Evolutionary conservation across 2,888 invertebrate genomes (phyloP).

Genomic region (Lithophane leautieri): DNA sequence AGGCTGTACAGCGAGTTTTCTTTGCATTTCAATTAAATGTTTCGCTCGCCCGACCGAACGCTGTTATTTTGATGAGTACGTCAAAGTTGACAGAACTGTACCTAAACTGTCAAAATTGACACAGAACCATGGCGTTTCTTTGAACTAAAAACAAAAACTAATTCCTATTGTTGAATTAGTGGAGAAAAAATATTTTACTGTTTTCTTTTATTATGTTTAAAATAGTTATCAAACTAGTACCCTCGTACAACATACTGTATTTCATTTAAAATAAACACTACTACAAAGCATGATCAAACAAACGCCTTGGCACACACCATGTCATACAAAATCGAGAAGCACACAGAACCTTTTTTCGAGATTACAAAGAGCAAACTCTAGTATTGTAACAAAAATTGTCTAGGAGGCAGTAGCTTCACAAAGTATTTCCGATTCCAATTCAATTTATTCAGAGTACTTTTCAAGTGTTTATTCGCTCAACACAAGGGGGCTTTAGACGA

Average conservation of each 20-base stretch:
- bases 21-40: constrained; percentile 48
- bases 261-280: constrained; percentile 19
- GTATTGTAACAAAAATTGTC: constrained; percentile 61
- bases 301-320: constrained; percentile 4
- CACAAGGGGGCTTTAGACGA: constrained; percentile 66
- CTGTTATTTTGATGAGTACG: constrained; percentile 37
- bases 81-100: constrained; percentile 2
- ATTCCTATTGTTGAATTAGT: too few relatives aligned
- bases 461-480: constrained; percentile 72
- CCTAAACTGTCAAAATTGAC: not conserved
- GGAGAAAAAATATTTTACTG: not conserved
- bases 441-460: constrained; percentile 80
- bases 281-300: constrained; percentile 41
- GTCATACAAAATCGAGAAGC: constrained; percentile 37
- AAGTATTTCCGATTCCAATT: constrained; percentile 76
- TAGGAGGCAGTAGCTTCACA: constrained; percentile 64
- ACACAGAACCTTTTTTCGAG: constrained; percentile 56
- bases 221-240: not conserved
- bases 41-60: constrained; percentile 13
- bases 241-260: not conserved
- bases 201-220: not conserved
- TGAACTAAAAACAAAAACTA: not conserved
- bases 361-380: constrained; percentile 58
- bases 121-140: too few relatives aligned
- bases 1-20: constrained; percentile 32